Evolutionary conservation across 2,797 vertebrate genomes (phyloP), one percentile per base, ranked within the genome.

Genomic region (Buceros bicornis): DNA sequence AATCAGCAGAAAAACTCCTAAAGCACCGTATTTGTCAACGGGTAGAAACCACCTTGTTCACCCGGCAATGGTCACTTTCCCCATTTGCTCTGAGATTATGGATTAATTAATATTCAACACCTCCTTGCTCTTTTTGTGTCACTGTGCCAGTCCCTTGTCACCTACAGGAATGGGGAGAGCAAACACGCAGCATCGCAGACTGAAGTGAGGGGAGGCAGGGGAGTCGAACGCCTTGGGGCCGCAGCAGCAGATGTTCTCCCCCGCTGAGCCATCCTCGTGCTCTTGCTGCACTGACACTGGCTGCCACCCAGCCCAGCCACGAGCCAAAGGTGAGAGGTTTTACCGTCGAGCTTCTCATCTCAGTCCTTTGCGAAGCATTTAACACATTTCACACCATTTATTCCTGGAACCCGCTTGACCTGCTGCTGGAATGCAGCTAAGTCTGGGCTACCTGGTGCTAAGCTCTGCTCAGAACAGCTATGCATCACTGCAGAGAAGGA

Each of bases 41-140:
- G 10, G 43, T 35, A 29, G 16, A 79, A 83, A 28, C 8, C 71
- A 26, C 13, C 81, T 21, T 11, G 6, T 2, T 37, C 54, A 24
- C 31, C 56, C 58, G 2, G 0, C 67, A 35, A 5, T 0, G 9
- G 26, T 16, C 56, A 13, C 48, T 8, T 8, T 19, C 24, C 42
- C 70, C 43, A 3, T 14, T 37, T 8, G 4, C 18, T 67, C 37
- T 13, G 16, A 24, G 11, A 10, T 5, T 18, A 28, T 0, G 22
- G 48, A 25, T 45, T 9, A 3, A 54, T 15, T 17, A 4, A 4
- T 3, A 16, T 22, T 48, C 48, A 15, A 80, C 26, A 21, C 37
- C 14, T 70, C 42, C 37, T 31, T 12, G 12, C 25, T 37, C 53
- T 53, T 21, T 10, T 16, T 2, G 28, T 22, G 26, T 6, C 57